Evolutionary conservation across 2,797 vertebrate species (phyloP).

Genomic region (Micrastur ruficollis): DNA sequence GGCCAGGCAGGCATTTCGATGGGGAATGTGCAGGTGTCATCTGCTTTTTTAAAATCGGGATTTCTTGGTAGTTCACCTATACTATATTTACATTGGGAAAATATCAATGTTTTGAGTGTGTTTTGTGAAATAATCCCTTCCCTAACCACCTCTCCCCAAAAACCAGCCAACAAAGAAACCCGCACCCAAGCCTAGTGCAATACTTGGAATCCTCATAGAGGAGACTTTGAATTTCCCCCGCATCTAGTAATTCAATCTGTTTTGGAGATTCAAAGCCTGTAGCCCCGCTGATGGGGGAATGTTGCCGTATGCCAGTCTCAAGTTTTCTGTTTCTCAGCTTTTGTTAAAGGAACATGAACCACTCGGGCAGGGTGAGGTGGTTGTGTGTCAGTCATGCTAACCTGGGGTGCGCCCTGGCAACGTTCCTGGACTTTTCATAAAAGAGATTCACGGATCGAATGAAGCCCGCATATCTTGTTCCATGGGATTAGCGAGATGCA

Average conservation of each 20-base stretch:
- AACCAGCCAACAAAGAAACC: fast-evolving
- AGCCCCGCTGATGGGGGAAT: not conserved
- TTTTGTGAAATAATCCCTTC: not conserved
- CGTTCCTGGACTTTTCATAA: not conserved
- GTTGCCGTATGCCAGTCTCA: fast-evolving
- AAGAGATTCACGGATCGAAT: not conserved
- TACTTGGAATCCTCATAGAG: not conserved
- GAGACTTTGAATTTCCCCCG: not conserved
- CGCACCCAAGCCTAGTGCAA: not conserved
- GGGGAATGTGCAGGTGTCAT: not conserved
- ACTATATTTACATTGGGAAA: not conserved
- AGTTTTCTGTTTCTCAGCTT: not conserved
- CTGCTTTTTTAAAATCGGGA: not conserved
- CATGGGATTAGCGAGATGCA: not conserved
- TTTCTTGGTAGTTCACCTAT: not conserved
- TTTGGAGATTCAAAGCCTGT: not conserved
- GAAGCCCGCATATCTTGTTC: not conserved
- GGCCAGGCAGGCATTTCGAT: not conserved
- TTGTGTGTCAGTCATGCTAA: not conserved
- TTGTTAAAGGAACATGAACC: not conserved
- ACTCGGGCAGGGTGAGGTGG: not conserved
- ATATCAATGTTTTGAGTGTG: not conserved
- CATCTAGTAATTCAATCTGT: not conserved
- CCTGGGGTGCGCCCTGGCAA: not conserved
- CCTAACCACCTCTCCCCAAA: not conserved